Percentiles rank a stretch among this genome's conserved stretches.
Conservation (phyloP, 2,888 invertebrate genomes). For the Ceriagrion tenellum region DNA sequence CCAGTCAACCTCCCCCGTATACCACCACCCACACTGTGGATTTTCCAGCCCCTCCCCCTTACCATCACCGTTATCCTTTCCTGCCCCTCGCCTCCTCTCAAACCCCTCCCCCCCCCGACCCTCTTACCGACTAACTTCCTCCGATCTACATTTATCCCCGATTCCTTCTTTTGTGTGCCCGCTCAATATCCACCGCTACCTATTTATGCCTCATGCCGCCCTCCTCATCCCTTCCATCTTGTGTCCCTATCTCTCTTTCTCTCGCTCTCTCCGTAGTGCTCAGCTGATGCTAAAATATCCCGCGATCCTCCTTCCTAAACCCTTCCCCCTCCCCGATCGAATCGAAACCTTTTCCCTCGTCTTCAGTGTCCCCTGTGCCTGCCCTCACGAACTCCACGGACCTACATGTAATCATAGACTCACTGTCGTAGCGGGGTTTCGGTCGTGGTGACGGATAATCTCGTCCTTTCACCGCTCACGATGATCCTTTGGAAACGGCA, state of each 20-base stretch:
- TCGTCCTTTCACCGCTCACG: too few species aligned
- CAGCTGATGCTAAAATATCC: not conserved
- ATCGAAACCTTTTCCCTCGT: too few species aligned
- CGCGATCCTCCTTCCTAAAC: too few species aligned
- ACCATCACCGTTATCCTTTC: not conserved
- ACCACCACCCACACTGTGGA: not conserved
- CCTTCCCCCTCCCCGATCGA: too few species aligned
- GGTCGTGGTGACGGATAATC: too few species aligned
- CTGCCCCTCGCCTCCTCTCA: not conserved
- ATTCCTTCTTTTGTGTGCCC: constrained; percentile 45
- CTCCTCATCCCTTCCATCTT: not conserved
- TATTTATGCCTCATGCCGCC: not conserved
- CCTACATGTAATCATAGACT: too few species aligned
- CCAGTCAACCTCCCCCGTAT: not conserved
- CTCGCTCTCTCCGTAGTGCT: not conserved
- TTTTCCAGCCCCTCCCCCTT: not conserved
- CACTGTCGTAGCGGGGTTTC: too few species aligned
- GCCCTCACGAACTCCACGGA: too few species aligned
- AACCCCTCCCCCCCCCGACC: not conserved
- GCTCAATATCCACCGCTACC: constrained; percentile 35
- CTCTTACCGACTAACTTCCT: not conserved
- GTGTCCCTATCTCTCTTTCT: not conserved
- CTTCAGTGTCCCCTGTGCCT: too few species aligned
- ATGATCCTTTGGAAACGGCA: too few species aligned
- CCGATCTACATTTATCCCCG: not conserved